These are phyloP conservation scores for Mesitornis unicolor DNA, from an alignment of 2,113 vertebrate genomes.

Conservation along the genomic window DNA sequence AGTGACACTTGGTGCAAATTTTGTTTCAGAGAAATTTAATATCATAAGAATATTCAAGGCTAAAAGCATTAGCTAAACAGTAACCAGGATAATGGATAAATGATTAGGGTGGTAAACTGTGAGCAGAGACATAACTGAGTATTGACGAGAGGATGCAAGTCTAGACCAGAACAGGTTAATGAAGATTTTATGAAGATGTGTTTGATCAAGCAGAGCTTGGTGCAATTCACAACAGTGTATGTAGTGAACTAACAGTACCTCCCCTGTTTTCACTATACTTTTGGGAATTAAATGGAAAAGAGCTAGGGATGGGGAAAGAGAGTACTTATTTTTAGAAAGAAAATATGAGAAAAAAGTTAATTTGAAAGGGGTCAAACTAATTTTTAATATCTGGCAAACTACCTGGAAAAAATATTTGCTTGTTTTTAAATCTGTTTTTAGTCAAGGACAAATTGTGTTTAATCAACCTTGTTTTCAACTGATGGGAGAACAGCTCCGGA, in stretches of 20 bases:
- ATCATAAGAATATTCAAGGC: not conserved
- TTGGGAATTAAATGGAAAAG: not conserved
- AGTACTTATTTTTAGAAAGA: not conserved
- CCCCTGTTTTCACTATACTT: not conserved
- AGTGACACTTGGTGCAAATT: not conserved
- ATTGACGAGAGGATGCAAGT: not conserved
- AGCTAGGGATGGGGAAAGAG: not conserved
- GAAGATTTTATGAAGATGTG: not conserved
- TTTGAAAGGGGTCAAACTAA: not conserved
- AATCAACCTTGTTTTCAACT: not conserved
- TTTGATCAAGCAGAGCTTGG: not conserved
- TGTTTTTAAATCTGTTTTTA: not conserved
- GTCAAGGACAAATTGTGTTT: not conserved
- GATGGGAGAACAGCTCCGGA: not conserved
- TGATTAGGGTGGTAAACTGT: not conserved
- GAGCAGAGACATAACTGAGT: not conserved
- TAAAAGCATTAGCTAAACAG: slow-evolving; percentile 15
- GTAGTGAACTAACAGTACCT: not conserved
- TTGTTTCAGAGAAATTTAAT: not conserved
- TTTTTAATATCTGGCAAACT: not conserved
- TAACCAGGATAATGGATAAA: not conserved
- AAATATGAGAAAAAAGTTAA: not conserved
- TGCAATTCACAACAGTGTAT: not conserved
- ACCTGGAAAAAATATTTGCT: not conserved
- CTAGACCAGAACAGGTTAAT: not conserved